Evolutionary conservation across 2,888 invertebrate species (phyloP).

Genomic region (Dasysyrphus albostriatus): DNA sequence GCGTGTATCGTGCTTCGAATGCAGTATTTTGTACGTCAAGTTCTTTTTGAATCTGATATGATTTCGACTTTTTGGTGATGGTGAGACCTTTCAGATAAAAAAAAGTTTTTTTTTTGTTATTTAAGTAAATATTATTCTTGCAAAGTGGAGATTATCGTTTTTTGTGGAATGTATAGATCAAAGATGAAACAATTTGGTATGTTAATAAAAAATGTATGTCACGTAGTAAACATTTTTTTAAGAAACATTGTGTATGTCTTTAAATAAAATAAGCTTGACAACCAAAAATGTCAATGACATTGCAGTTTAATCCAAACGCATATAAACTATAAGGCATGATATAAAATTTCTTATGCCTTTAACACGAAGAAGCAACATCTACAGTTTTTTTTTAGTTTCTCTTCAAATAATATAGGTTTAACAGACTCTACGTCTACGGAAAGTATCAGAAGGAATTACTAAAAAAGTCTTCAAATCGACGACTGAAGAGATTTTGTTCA

Average conservation of each 20-base stretch:
- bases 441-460: too few relatives aligned
- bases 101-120: neutral
- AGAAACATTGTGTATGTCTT: neutral
- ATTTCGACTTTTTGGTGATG: slow-evolving; percentile 16
- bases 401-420: too few relatives aligned
- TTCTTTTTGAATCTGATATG: slow-evolving; percentile 25
- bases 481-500: too few relatives aligned
- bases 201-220: slow-evolving; percentile 31
- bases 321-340: too few relatives aligned
- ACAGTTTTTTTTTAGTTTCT: too few relatives aligned
- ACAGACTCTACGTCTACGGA: too few relatives aligned
- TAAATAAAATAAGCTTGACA: slow-evolving; percentile 25
- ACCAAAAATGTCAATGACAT: neutral
- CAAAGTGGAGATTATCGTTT: slow-evolving; percentile 36
- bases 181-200: slow-evolving; percentile 16
- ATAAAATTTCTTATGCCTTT: too few relatives aligned
- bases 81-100: slow-evolving; percentile 21
- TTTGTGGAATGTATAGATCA: slow-evolving; percentile 16
- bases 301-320: neutral
- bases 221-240: neutral
- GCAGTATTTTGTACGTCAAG: slow-evolving; percentile 26
- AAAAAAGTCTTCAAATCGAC: too few relatives aligned
- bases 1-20: slow-evolving; percentile 50
- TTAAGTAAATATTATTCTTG: slow-evolving; percentile 40
- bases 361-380: too few relatives aligned